Conservation (phyloP, 2,113 vertebrate species). For the Ellobius talpinus region DNA sequence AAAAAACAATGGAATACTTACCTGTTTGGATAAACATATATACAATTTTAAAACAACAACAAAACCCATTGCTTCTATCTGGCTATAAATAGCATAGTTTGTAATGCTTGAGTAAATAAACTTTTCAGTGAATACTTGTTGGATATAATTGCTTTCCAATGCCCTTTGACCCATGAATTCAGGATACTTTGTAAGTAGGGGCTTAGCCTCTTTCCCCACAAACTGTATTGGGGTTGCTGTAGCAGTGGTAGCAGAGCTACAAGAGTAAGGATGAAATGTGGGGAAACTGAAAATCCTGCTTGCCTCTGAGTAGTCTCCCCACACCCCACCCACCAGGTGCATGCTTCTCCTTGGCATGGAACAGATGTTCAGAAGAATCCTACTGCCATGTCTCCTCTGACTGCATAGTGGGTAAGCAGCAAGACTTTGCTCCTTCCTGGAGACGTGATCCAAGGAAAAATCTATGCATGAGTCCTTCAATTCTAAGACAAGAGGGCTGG, state of each 20-base stretch:
- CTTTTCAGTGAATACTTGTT: background rate
- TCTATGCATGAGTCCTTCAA: background rate
- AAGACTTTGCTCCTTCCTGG: background rate
- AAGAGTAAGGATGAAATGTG: background rate
- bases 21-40: background rate
- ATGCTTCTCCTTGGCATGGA: background rate
- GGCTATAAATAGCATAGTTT: background rate
- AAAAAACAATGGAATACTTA: background rate
- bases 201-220: background rate
- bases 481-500: background rate
- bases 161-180: background rate
- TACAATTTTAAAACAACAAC: background rate
- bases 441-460: background rate
- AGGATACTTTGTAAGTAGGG: background rate
- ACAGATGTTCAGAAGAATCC: background rate
- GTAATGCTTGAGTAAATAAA: background rate
- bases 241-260: background rate
- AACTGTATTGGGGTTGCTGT: background rate
- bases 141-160: background rate
- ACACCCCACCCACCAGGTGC: rapidly evolving
- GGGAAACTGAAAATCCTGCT: background rate
- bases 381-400: background rate
- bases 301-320: background rate
- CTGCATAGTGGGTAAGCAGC: background rate
- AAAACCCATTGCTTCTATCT: background rate